phyloP scores from a whole-genome alignment of 2,888 invertebrate genomes.

The Acleris cristana region DNA sequence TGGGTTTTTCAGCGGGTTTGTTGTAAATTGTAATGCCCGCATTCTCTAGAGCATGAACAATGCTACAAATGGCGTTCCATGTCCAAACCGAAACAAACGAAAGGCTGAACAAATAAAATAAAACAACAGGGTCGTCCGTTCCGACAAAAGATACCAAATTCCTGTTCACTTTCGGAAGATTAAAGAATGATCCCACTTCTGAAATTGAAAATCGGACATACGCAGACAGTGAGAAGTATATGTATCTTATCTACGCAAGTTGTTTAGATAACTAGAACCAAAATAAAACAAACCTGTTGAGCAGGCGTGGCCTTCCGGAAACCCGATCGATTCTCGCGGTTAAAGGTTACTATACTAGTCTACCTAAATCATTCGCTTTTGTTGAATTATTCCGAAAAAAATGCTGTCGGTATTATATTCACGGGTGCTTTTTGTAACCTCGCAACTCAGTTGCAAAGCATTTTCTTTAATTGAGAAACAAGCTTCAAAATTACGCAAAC shows the following conservation, averaged over 20 bases:
- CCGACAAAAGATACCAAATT: no score
- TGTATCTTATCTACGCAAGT: conserved; percentile 39
- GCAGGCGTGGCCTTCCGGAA: conserved; percentile 51
- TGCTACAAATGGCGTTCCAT: neutral
- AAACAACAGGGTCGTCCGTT: no score
- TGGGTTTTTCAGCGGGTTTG: neutral
- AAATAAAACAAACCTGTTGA: conserved; percentile 58
- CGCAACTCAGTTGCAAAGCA: neutral
- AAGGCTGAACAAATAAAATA: no score
- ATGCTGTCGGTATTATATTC: no score
- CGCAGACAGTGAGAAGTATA: conserved; percentile 5
- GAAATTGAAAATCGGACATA: conserved; percentile 3
- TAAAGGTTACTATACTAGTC: conserved; percentile 16
- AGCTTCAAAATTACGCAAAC: neutral
- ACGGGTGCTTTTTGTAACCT: no score
- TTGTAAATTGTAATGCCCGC: neutral
- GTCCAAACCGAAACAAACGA: neutral
- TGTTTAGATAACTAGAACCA: conserved; percentile 59
- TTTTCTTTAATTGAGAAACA: neutral
- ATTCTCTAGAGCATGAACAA: neutral
- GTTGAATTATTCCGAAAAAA: no score
- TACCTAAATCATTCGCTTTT: conserved; percentile 5
- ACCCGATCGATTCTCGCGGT: conserved; percentile 54
- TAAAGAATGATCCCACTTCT: neutral
- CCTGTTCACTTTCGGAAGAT: conserved; percentile 10